phyloP scores from a whole-genome alignment of 1,140 invertebrate species.

The Drosophila equinoxialis region DNA sequence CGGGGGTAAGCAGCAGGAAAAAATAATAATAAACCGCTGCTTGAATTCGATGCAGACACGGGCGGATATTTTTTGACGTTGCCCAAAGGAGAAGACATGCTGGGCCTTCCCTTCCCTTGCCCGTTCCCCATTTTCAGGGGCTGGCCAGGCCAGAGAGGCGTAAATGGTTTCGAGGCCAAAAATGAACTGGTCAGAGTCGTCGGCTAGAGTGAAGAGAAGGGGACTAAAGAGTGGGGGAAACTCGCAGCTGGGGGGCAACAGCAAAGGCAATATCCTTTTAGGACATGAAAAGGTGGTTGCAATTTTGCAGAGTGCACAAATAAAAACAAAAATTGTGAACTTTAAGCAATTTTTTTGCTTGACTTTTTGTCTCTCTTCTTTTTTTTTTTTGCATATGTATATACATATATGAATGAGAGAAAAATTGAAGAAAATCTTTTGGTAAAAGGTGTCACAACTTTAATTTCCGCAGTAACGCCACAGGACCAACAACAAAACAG shows the following conservation, averaged over 20 bases:
- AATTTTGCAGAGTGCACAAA: slow-evolving; percentile 68
- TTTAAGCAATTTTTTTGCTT: slow-evolving; percentile 16
- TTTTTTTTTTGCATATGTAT: slow-evolving; percentile 30
- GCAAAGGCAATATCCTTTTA: slow-evolving; percentile 64
- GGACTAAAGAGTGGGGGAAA: background rate
- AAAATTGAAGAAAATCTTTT: slow-evolving; percentile 64
- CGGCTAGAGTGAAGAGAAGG: background rate
- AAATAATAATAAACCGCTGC: slow-evolving; percentile 69
- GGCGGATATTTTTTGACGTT: slow-evolving; percentile 76
- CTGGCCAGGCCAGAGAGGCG: slow-evolving; percentile 47
- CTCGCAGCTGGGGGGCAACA: slow-evolving; percentile 74
- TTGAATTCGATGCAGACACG: slow-evolving; percentile 69
- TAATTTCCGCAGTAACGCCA: slow-evolving; percentile 71
- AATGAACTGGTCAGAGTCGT: slow-evolving; percentile 57
- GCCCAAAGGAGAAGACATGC: slow-evolving; percentile 65
- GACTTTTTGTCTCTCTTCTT: slow-evolving; percentile 5
- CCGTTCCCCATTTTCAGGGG: slow-evolving; percentile 19
- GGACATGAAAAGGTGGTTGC: slow-evolving; percentile 74
- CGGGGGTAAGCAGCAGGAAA: slow-evolving; percentile 8
- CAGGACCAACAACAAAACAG: slow-evolving; percentile 30
- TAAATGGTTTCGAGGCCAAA: slow-evolving; percentile 71
- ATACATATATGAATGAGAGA: slow-evolving; percentile 33
- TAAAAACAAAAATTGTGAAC: slow-evolving; percentile 38
- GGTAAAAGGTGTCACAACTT: slow-evolving; percentile 79
- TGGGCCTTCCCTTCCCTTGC: slow-evolving; percentile 40